phyloP scores from a whole-genome alignment of 2,888 invertebrate genomes.

The Lasioglossum figueresi region DNA sequence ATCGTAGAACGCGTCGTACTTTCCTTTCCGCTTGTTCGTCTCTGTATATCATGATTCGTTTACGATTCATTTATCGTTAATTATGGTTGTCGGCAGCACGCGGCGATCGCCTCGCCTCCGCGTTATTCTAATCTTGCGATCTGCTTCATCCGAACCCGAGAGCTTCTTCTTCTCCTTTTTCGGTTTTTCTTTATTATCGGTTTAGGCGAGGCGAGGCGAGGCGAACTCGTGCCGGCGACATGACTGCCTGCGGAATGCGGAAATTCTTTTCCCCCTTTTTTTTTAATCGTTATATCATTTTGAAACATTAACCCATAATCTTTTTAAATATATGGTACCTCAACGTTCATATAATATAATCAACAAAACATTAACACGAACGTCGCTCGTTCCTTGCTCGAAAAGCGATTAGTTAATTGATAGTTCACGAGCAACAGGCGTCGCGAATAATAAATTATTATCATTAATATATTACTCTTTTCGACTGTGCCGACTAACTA shows the following conservation, averaged over 20 bases:
- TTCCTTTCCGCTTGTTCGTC: slow-evolving; percentile 5
- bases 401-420: slow-evolving; percentile 61
- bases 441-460: slow-evolving; percentile 67
- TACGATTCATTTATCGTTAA: slow-evolving; percentile 35
- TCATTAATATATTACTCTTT: slow-evolving; percentile 63
- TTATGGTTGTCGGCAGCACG: slow-evolving; percentile 40
- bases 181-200: neutral
- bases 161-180: neutral
- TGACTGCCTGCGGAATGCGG: slow-evolving; percentile 48
- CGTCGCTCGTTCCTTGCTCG: slow-evolving; percentile 60
- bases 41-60: neutral
- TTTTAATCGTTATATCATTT: slow-evolving; percentile 30
- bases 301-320: slow-evolving; percentile 74
- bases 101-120: neutral
- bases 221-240: slow-evolving; percentile 22
- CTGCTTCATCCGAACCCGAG: neutral
- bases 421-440: slow-evolving; percentile 67
- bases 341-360: slow-evolving; percentile 79
- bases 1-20: slow-evolving; percentile 17
- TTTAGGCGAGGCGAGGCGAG: neutral
- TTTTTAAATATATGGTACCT: slow-evolving; percentile 71
- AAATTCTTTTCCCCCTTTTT: neutral
- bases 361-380: slow-evolving; percentile 80
- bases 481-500: slow-evolving; percentile 68
- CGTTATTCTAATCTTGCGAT: neutral